Evolutionary conservation across 1,140 invertebrate species (phyloP).

Genomic region (Pseudomyrmex cubaensis): DNA sequence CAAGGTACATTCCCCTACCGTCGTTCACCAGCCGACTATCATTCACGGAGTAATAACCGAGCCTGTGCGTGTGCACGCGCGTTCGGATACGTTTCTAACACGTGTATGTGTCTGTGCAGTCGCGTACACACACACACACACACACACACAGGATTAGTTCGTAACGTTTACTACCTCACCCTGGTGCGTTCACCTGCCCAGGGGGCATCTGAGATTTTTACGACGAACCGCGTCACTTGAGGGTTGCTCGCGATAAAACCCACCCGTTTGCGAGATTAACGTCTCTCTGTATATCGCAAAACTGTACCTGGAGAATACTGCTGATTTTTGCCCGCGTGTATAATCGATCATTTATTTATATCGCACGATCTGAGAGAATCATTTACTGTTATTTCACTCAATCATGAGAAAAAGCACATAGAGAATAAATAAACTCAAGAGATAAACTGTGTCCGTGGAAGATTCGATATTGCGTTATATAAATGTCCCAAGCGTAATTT

Average conservation of each 20-base stretch:
- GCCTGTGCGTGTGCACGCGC: slow-evolving; percentile 19
- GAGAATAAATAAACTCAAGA: background rate
- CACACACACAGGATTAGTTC: slow-evolving; percentile 66
- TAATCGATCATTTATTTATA: slow-evolving; percentile 48
- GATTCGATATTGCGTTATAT: background rate
- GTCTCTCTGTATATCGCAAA: slow-evolving; percentile 74
- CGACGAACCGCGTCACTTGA: slow-evolving; percentile 78
- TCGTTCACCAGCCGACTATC: slow-evolving; percentile 63
- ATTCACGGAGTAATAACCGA: slow-evolving; percentile 73
- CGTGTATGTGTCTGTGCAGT: background rate
- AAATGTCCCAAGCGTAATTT: too few species aligned
- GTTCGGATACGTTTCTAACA: background rate
- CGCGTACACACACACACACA: too few species aligned
- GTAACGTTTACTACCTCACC: slow-evolving; percentile 72
- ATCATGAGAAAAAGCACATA: background rate
- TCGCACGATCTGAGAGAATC: slow-evolving; percentile 1
- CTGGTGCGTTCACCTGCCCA: slow-evolving; percentile 76
- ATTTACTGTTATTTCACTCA: background rate
- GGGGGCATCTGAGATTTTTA: slow-evolving; percentile 83
- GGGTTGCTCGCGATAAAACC: slow-evolving; percentile 81
- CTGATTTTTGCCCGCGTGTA: slow-evolving; percentile 17
- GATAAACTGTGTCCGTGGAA: background rate
- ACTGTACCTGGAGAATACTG: slow-evolving; percentile 54
- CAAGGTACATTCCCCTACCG: slow-evolving; percentile 38
- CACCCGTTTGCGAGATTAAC: slow-evolving; percentile 82